These are phyloP conservation scores for Bovichtus diacanthus DNA, from an alignment of 2,797 vertebrate genomes.

Conservation along the genomic window DNA sequence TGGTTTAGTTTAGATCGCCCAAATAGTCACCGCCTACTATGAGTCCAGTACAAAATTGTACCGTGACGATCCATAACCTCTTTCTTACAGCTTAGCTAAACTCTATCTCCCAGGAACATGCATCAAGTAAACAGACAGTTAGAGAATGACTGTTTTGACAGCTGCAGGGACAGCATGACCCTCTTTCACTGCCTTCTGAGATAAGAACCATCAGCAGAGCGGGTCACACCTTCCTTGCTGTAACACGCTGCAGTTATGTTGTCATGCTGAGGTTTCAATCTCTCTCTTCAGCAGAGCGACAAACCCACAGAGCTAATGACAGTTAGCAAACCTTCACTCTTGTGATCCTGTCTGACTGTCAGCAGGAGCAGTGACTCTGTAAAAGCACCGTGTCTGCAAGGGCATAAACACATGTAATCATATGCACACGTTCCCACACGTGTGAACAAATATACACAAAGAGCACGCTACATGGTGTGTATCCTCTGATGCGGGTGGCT, in stretches of 20 bases:
- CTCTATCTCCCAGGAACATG: conserved; percentile 47
- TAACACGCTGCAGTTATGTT: conserved; percentile 57
- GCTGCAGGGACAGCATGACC: conserved; percentile 54
- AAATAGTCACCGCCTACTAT: conserved; percentile 27
- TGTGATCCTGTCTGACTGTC: conserved; percentile 44
- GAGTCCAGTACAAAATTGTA: conserved; percentile 39
- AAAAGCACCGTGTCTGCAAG: conserved; percentile 15
- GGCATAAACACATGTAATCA: conserved; percentile 13
- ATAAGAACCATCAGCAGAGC: conserved; percentile 74
- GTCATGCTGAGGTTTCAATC: conserved; percentile 58
- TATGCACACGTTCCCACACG: conserved; percentile 8
- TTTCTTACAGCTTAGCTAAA: conserved; percentile 38
- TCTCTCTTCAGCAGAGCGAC: conserved; percentile 27
- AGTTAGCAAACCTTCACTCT: conserved; percentile 47
- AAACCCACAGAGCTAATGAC: conserved; percentile 56
- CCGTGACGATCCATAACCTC: conserved; percentile 36
- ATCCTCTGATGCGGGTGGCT: conserved; percentile 25
- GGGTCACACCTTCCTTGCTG: conserved; percentile 60
- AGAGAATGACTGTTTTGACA: conserved; percentile 67
- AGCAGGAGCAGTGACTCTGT: conserved; percentile 21
- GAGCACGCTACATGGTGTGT: conserved; percentile 3
- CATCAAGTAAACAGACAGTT: conserved; percentile 50
- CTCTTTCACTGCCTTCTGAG: conserved; percentile 59
- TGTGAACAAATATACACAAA: conserved; percentile 18
- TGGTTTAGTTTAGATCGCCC: conserved; percentile 20